Conservation (phyloP, 2,113 vertebrate genomes). For the Psettodes erumei region DNA sequence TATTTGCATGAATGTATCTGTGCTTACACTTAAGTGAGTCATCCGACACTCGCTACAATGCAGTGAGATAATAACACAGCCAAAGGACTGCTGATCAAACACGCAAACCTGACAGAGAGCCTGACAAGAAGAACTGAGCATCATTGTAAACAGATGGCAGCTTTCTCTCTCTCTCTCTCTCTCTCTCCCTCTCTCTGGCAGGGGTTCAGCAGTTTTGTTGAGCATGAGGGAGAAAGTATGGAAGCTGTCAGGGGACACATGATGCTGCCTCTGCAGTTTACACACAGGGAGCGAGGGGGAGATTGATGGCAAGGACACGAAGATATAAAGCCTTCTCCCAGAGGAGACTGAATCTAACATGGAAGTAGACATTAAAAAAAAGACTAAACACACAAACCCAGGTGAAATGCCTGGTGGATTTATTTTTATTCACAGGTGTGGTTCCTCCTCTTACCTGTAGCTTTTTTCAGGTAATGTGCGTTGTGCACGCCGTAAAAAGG, state of each 20-base stretch:
- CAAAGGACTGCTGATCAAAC: slow-evolving; percentile 31
- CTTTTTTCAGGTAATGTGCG: slow-evolving; percentile 17
- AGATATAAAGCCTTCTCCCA: slow-evolving; percentile 9
- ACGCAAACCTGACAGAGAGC: slow-evolving; percentile 39
- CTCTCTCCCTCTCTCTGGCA: slow-evolving; percentile 36
- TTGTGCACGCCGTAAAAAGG: slow-evolving; percentile 35
- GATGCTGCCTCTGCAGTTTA: slow-evolving; percentile 75
- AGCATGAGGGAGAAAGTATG: slow-evolving; percentile 67
- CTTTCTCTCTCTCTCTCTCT: not conserved
- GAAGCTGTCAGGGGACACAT: slow-evolving; percentile 76
- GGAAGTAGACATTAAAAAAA: slow-evolving; percentile 9
- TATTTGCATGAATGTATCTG: not conserved
- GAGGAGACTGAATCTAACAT: slow-evolving; percentile 8
- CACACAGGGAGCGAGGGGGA: slow-evolving; percentile 28
- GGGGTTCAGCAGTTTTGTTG: slow-evolving; percentile 60
- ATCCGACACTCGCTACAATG: not conserved
- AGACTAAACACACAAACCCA: slow-evolving; percentile 12
- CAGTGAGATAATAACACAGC: not conserved
- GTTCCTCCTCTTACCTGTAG: slow-evolving; percentile 24
- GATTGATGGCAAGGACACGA: slow-evolving; percentile 61
- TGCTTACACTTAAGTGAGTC: not conserved
- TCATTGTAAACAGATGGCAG: slow-evolving; percentile 58
- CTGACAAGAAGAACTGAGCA: slow-evolving; percentile 30
- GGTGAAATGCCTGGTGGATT: not conserved
- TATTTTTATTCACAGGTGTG: not conserved